Evolutionary conservation across 2,113 vertebrate genomes (phyloP).

Genomic region (Grallaria varia): DNA sequence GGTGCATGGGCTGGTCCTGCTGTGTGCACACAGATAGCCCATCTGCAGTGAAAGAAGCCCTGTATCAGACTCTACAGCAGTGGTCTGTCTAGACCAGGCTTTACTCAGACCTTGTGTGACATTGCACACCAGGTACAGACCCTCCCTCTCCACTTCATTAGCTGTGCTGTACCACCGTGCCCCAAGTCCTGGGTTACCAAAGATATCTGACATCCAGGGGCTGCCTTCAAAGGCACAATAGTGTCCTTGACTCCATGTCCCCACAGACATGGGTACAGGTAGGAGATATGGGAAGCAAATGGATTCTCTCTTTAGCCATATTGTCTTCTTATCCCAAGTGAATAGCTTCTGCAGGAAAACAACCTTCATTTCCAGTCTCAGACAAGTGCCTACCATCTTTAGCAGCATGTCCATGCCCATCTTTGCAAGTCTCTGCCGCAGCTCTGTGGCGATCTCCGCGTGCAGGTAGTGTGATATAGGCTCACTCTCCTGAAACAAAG

Average conservation of each 20-base stretch:
- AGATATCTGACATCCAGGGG: background rate
- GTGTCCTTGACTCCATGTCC: background rate
- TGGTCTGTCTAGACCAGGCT: background rate
- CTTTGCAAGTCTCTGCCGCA: conserved; percentile 86
- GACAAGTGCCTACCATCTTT: conserved; percentile 86
- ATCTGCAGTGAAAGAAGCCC: background rate
- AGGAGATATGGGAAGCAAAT: background rate
- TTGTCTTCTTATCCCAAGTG: background rate
- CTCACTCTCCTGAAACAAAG: conserved; percentile 84
- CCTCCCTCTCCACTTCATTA: background rate
- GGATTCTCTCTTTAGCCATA: background rate
- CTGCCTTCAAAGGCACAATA: background rate
- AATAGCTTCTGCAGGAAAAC: background rate
- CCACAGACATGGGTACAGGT: background rate
- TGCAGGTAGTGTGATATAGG: conserved; percentile 87
- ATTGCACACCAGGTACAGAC: background rate
- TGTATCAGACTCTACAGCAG: background rate
- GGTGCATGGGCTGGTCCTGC: background rate
- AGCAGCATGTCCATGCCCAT: conserved; percentile 91
- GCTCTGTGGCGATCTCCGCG: conserved; percentile 64
- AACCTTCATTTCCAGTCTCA: background rate
- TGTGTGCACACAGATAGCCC: background rate
- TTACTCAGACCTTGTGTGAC: background rate
- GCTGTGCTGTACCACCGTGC: background rate
- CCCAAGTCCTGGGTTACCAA: background rate